Base-by-base conservation (phyloP, 2,113 vertebrate species). In the Triplophysa siluroides region DNA sequence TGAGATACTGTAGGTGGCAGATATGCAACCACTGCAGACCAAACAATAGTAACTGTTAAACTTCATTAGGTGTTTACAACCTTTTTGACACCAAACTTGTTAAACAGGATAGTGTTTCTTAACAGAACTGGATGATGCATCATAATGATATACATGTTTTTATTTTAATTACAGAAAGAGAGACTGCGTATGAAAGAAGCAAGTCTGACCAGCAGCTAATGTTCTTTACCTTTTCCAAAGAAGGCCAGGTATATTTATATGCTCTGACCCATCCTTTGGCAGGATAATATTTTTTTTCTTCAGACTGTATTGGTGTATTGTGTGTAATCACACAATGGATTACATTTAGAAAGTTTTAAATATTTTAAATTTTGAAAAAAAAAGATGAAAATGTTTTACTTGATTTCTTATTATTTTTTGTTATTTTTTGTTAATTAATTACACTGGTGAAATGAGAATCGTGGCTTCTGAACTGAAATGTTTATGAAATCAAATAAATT, bases 111-210 rank as follows among this genome's bases (percentile, higher is more conserved):
- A 41, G 14, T 60, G 29, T 21, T 52, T 14, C 5, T 26, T 38
- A 38, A 29, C 2, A 29, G 8, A 33, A 4, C 56, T 71, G 43
- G 21, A 61, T 58, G 3, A 47, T 18, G 45, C 2, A 58, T 18
- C 18, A 21, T 50, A 38, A n/a, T 12, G 3, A 69, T 3, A 12
- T 47, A 1, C 9, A 11, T 23, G 38, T 69, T 64, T 12, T 78
- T 76, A 58, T 85, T 81, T 80, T 85, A 43, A 81, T 85, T 77
- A 72, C 93, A 98, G 97, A 98, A 99, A 92, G 94, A 97, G 83
- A 93, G 94, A 83, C 89, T 98, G 64, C 95, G 96, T 61, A 96
- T 95, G 87, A 99, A 96, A 88, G 94, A 97, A 92, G 95, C 94
- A 71, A 94, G 65, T 47, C 89, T 94, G 84, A 83, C 91, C 38